A percentile compares a stretch with the other conserved stretches of the same genome.
Conservation (phyloP, 2,113 vertebrate genomes). For the Larimichthys polyactis region DNA sequence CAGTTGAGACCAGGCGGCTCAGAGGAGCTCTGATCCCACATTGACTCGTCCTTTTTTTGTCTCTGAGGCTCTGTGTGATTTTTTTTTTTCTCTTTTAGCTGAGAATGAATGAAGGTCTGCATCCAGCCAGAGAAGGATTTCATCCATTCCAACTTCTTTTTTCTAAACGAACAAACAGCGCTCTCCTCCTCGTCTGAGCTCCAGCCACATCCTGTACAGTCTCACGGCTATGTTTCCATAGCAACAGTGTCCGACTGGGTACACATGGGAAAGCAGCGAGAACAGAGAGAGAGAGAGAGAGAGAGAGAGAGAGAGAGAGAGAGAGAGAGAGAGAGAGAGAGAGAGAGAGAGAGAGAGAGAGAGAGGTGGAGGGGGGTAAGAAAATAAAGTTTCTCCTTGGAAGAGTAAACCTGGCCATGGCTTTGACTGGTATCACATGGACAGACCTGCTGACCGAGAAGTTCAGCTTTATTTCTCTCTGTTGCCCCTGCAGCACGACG, state of each 20-base stretch:
- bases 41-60: conserved; percentile 28
- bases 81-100: conserved; percentile 40
- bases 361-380: neutral
- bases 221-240: conserved; percentile 66
- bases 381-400: conserved; percentile 42
- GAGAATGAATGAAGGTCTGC: conserved; percentile 54
- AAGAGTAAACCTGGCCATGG: conserved; percentile 34
- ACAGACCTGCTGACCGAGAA: conserved; percentile 41
- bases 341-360: neutral
- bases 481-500: conserved; percentile 5
- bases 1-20: conserved; percentile 30
- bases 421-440: conserved; percentile 40
- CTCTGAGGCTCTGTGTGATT: conserved; percentile 38
- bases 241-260: conserved; percentile 64
- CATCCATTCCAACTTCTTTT: conserved; percentile 64
- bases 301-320: neutral
- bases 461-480: neutral
- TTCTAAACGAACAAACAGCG: conserved; percentile 59
- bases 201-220: conserved; percentile 61
- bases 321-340: neutral
- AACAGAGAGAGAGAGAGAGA: conserved; percentile 11
- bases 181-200: conserved; percentile 56
- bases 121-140: conserved; percentile 56
- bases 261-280: conserved; percentile 39
- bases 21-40: conserved; percentile 42